These are phyloP conservation scores for Oncorhynchus gorbuscha DNA, from an alignment of 2,113 vertebrate species.

Conservation along the genomic window DNA sequence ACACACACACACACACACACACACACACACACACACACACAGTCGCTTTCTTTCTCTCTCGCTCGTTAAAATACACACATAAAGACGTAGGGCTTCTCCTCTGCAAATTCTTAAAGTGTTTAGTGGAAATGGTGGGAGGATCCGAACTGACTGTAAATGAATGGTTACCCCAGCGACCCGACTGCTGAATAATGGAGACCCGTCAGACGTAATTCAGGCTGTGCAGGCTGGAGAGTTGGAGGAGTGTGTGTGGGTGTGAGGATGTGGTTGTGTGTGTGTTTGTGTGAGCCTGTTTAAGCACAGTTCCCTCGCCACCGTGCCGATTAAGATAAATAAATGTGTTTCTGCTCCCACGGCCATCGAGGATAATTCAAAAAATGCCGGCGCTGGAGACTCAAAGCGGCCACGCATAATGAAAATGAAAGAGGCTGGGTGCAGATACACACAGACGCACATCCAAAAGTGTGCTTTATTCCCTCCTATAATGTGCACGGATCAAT, in stretches of 20 bases:
- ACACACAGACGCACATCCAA: conserved; percentile 3
- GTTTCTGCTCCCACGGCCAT: conserved; percentile 1
- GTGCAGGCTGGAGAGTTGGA: neutral
- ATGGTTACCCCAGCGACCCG: neutral
- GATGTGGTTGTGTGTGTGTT: conserved; percentile 5
- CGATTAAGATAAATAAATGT: conserved; percentile 30
- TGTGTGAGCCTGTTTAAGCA: neutral
- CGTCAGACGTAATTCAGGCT: conserved; percentile 16
- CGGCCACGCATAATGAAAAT: conserved; percentile 24
- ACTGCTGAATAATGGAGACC: conserved; percentile 3
- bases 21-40: too few relatives aligned
- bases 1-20: neutral
- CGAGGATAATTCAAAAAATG: conserved; percentile 33
- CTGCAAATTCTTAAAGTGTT: too few relatives aligned
- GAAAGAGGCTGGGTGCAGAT: neutral
- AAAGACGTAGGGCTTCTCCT: too few relatives aligned
- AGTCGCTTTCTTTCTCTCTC: too few relatives aligned
- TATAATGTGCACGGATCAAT: neutral
- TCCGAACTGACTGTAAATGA: neutral
- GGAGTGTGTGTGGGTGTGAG: neutral
- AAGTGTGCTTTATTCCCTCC: neutral
- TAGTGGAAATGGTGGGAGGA: neutral
- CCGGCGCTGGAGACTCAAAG: conserved; percentile 27
- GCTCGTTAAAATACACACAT: too few relatives aligned
- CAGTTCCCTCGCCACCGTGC: neutral